Evolutionary conservation across 2,113 vertebrate species (phyloP).

Genomic region (Sisor rabdophorus): DNA sequence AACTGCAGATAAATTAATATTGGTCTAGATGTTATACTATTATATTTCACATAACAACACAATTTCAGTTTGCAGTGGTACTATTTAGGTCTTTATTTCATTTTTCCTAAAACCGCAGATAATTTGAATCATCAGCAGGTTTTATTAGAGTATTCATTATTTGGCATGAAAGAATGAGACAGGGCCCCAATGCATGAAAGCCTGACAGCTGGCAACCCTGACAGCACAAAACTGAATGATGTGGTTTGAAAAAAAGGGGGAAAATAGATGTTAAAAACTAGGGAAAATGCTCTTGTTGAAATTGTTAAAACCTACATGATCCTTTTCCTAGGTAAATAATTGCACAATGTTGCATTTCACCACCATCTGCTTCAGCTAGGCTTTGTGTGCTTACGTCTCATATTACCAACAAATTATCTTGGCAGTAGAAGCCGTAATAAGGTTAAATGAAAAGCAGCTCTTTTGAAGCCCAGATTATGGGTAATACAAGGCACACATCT

Average conservation of each 20-base stretch:
- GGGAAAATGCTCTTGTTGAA: background rate
- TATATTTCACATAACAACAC: background rate
- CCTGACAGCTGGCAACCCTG: background rate
- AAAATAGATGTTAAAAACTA: background rate
- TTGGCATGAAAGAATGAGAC: constrained; percentile 4
- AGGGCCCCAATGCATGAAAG: background rate
- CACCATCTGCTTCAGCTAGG: constrained; percentile 12
- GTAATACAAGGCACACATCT: constrained; percentile 11
- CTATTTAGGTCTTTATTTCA: background rate
- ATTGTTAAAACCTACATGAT: constrained; percentile 7
- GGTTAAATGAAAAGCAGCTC: constrained; percentile 8
- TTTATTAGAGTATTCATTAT: constrained; percentile 1
- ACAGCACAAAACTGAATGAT: background rate
- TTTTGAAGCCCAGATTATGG: constrained; percentile 17
- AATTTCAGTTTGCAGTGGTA: background rate
- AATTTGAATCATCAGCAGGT: background rate
- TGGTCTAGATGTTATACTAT: background rate
- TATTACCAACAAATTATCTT: constrained; percentile 28
- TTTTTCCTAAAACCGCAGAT: background rate
- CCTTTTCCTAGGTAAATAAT: constrained; percentile 12
- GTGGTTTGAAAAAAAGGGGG: constrained; percentile 1
- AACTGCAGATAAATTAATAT: background rate
- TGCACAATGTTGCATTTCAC: constrained; percentile 20
- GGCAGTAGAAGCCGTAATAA: constrained; percentile 1
- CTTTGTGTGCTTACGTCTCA: constrained; percentile 18